phyloP scores from a whole-genome alignment of 1,140 invertebrate genomes.

The Drosophila tsacasi region DNA sequence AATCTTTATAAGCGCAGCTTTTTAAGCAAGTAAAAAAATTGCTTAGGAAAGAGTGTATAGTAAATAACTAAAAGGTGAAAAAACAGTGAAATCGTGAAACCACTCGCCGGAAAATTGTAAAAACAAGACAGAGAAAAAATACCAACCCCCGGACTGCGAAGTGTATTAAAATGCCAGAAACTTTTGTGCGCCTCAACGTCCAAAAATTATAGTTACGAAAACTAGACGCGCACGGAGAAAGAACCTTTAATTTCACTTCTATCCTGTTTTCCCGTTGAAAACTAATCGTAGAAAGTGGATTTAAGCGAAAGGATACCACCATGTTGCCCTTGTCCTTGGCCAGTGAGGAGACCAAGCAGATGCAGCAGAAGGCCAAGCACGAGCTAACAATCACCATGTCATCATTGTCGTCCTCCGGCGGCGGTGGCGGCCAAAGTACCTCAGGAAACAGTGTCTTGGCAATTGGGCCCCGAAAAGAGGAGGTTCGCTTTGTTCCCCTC shows the following conservation, averaged over 20 bases:
- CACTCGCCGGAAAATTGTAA: neutral
- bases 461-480: conserved; percentile 36
- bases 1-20: neutral
- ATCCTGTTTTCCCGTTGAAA: conserved; percentile 3
- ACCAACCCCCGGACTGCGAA: conserved; percentile 39
- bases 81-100: neutral
- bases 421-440: conserved; percentile 5
- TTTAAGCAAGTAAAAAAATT: neutral
- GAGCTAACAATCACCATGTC: conserved; percentile 29
- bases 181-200: conserved; percentile 73
- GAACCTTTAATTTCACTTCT: neutral
- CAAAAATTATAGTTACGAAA: conserved; percentile 62
- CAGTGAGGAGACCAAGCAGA: conserved; percentile 37
- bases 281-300: conserved; percentile 9
- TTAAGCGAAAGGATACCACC: neutral
- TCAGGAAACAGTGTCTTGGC: neutral
- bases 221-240: conserved; percentile 43
- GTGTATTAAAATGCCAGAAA: conserved; percentile 70
- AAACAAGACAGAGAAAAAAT: conserved; percentile 60
- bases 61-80: neutral
- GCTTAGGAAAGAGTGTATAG: neutral
- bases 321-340: conserved; percentile 58
- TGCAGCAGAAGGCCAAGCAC: conserved; percentile 33
- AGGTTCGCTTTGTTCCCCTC: conserved; percentile 63
- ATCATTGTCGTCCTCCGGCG: conserved; percentile 14